These are phyloP conservation scores for Pangasius macronema DNA, from an alignment of 2,797 vertebrate genomes.

Conservation along the genomic window DNA sequence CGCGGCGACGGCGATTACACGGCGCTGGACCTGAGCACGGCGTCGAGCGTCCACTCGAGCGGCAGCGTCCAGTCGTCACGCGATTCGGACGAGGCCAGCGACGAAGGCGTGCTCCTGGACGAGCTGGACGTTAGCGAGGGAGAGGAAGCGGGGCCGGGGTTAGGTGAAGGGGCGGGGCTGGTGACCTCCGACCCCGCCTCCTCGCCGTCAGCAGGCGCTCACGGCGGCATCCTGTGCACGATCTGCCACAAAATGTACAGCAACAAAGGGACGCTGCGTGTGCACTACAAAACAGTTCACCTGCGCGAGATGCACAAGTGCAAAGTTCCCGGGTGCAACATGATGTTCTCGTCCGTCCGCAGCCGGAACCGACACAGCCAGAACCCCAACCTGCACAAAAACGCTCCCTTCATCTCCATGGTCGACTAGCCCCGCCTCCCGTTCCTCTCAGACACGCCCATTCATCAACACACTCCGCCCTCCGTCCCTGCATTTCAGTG, in stretches of 20 bases:
- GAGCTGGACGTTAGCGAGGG: conserved; percentile 93
- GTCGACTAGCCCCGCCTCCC: conserved; percentile 81
- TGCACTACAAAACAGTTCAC: conserved; percentile 98
- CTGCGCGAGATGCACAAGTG: conserved; percentile 99
- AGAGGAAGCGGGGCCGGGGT: conserved; percentile 79
- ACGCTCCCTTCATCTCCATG: conserved; percentile 88
- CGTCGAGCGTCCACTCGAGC: conserved; percentile 94
- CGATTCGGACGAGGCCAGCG: conserved; percentile 94
- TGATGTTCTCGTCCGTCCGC: conserved; percentile 98
- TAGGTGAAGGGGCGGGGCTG: conserved; percentile 55
- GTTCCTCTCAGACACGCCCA: conserved; percentile 57
- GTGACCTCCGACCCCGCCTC: conserved; percentile 65
- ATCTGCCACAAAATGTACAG: conserved; percentile 99
- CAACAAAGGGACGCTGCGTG: conserved; percentile 97
- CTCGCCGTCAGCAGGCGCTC: conserved; percentile 79
- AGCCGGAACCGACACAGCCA: conserved; percentile 97
- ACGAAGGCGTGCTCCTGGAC: conserved; percentile 94
- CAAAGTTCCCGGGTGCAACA: conserved; percentile 96
- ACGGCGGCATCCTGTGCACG: conserved; percentile 92
- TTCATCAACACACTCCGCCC: conserved; percentile 53
- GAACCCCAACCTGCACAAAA: conserved; percentile 98
- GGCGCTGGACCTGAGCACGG: conserved; percentile 96
- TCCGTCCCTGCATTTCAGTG: conserved; percentile 19
- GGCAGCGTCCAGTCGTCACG: conserved; percentile 94
- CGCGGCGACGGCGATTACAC: conserved; percentile 87